Conservation (phyloP, 2,113 vertebrate genomes). For the Chionodraco myersi region DNA sequence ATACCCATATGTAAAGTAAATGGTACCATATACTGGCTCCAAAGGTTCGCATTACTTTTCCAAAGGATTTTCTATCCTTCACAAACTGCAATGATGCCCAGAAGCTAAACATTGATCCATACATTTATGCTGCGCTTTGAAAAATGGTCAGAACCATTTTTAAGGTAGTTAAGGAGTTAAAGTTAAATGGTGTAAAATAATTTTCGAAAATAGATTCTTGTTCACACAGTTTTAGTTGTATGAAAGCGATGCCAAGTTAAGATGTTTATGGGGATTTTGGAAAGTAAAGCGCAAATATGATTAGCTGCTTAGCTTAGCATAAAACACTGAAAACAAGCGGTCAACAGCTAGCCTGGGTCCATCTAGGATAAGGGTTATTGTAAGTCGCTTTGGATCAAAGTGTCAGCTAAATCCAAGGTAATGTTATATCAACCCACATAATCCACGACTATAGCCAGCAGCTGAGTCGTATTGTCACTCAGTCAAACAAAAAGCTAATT, state of each 20-base stretch:
- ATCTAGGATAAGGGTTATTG: too few relatives aligned
- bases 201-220: neutral
- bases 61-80: constrained; percentile 3
- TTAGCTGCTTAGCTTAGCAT: neutral
- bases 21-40: neutral
- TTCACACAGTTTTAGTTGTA: neutral
- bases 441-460: too few relatives aligned
- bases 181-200: neutral
- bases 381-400: too few relatives aligned
- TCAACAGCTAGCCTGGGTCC: too few relatives aligned
- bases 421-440: too few relatives aligned
- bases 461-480: too few relatives aligned
- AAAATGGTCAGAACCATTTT: neutral
- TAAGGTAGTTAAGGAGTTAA: neutral
- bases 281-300: neutral
- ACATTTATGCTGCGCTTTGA: neutral
- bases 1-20: neutral
- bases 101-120: neutral
- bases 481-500: neutral
- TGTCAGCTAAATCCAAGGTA: too few relatives aligned
- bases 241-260: neutral
- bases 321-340: too few relatives aligned
- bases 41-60: neutral
- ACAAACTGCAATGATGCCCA: neutral
- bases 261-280: neutral